These are phyloP conservation scores for Cassiopea xamachana DNA, from an alignment of 30 jellyfish, hydroid and myxozoan species.

Conservation along the genomic window DNA sequence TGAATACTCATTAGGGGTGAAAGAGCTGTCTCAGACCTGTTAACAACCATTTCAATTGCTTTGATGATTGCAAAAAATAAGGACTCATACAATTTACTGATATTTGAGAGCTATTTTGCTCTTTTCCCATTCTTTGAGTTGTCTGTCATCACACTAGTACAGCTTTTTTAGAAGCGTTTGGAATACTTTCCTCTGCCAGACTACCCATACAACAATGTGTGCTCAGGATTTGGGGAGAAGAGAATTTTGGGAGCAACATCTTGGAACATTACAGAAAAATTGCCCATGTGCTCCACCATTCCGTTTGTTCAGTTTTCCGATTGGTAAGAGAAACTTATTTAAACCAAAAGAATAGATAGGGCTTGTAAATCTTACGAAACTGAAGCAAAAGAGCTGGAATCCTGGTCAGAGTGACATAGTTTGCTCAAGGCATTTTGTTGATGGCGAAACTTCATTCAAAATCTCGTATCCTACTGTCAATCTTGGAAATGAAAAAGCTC, in stretches of 20 bases:
- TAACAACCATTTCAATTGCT: background rate
- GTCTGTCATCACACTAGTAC: constrained; percentile 16
- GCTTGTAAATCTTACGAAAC: constrained; percentile 5
- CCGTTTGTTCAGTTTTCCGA: constrained; percentile 1
- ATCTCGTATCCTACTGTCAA: constrained; percentile 43
- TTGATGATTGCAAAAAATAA: background rate
- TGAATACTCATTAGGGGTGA: background rate
- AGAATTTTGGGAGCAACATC: background rate
- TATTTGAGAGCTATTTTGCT: background rate
- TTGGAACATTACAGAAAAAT: background rate
- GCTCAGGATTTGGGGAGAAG: constrained; percentile 17
- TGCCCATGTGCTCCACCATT: constrained; percentile 26
- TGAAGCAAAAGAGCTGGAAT: constrained; percentile 24
- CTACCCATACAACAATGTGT: background rate
- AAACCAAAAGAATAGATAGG: constrained; percentile 51
- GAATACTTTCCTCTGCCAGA: background rate
- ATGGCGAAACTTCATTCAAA: constrained; percentile 38
- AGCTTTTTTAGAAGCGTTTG: constrained; percentile 1
- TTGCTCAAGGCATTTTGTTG: constrained; percentile 61
- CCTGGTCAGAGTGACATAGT: constrained; percentile 72
- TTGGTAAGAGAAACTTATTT: background rate
- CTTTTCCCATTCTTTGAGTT: background rate
- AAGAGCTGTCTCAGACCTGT: no score
- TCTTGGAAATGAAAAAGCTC: constrained; percentile 1
- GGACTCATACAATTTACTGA: background rate